phyloP scores from a whole-genome alignment of 2,113 vertebrate species.

The Leptobrachium leishanense region DNA sequence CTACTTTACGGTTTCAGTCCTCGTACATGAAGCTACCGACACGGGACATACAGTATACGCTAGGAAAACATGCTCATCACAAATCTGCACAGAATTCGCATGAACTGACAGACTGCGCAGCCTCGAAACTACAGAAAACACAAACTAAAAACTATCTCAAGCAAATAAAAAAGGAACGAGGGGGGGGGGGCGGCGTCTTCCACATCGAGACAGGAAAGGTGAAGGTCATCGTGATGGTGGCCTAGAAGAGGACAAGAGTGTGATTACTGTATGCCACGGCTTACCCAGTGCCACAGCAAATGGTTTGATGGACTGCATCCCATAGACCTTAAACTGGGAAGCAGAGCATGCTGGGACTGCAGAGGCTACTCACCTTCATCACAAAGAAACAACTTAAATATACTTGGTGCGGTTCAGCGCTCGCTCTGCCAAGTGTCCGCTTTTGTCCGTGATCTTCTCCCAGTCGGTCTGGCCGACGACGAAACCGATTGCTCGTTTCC shows the following conservation, averaged over 20 bases:
- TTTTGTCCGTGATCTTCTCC: slow-evolving; percentile 98
- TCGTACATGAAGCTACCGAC: slow-evolving; percentile 75
- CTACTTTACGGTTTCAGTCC: slow-evolving; percentile 77
- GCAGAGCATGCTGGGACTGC: not conserved
- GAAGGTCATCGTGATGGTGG: not conserved
- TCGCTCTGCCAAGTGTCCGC: slow-evolving; percentile 90
- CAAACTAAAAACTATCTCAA: slow-evolving; percentile 2
- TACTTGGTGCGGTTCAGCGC: slow-evolving; percentile 99
- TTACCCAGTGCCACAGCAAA: no score
- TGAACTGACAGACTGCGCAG: not conserved
- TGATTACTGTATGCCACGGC: not conserved
- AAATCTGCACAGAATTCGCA: not conserved
- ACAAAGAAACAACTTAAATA: slow-evolving; percentile 79
- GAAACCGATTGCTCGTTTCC: slow-evolving; percentile 97
- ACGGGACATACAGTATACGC: slow-evolving; percentile 80
- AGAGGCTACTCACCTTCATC: not conserved
- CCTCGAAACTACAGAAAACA: slow-evolving; percentile 4
- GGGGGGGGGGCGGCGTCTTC: no score
- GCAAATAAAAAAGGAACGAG: not conserved
- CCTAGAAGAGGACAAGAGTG: not conserved
- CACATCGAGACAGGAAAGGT: no score
- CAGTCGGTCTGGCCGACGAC: slow-evolving; percentile 98
- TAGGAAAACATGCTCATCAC: slow-evolving; percentile 54
- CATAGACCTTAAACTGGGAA: not conserved
- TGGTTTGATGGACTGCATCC: no score